Percentiles rank a stretch among this genome's conserved stretches.
phyloP scores from a whole-genome alignment of 2,888 invertebrate species.

The Gymnocheta viridis region DNA sequence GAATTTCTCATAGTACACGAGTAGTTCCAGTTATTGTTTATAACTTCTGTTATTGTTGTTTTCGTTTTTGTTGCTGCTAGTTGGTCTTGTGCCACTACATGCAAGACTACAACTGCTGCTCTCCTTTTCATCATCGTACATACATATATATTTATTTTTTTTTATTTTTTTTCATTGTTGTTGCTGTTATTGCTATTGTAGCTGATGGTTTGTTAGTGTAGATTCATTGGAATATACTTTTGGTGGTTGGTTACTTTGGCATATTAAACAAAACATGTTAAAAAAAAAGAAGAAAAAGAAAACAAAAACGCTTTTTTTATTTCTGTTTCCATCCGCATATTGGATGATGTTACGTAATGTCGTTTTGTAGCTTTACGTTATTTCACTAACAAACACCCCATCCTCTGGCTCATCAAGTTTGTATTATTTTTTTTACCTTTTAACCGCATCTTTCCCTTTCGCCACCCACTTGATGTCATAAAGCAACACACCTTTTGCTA shows the following conservation, averaged over 20 bases:
- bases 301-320: constrained; percentile 32
- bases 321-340: constrained; percentile 60
- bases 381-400: constrained; percentile 29
- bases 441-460: neutral
- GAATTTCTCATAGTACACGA: constrained; percentile 62
- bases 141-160: constrained; percentile 11
- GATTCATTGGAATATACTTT: constrained; percentile 63
- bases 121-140: constrained; percentile 45
- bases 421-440: neutral
- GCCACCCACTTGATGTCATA: constrained; percentile 11
- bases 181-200: constrained; percentile 42
- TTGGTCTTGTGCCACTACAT: constrained; percentile 36
- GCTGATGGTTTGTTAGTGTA: constrained; percentile 38
- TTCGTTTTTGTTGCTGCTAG: constrained; percentile 30
- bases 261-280: constrained; percentile 57
- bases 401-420: neutral
- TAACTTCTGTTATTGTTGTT: constrained; percentile 59
- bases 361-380: constrained; percentile 65
- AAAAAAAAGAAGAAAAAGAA: too few relatives aligned
- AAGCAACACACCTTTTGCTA: constrained; percentile 39
- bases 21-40: constrained; percentile 68
- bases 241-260: constrained; percentile 68
- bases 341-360: constrained; percentile 67
- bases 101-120: constrained; percentile 51
- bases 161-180: constrained; percentile 16